phyloP scores from a whole-genome alignment of 1,140 invertebrate species.

The Drosophila sulfurigaster region DNA sequence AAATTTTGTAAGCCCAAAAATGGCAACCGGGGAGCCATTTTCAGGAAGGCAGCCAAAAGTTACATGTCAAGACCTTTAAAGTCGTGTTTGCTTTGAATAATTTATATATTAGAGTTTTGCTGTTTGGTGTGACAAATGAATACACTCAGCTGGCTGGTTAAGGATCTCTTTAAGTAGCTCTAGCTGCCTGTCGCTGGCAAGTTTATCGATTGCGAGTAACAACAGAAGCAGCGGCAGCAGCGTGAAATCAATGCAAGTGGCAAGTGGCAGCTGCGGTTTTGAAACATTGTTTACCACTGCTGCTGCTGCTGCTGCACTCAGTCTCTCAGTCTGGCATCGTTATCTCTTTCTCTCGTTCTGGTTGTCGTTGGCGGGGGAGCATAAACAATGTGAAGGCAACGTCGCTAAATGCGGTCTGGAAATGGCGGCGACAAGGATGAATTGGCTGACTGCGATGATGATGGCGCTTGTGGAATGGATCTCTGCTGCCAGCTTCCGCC shows the following conservation, averaged over 20 bases:
- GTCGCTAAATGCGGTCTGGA: constrained; percentile 42
- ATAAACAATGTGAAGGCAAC: constrained; percentile 55
- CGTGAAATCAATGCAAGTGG: constrained; percentile 70
- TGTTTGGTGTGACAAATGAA: constrained; percentile 72
- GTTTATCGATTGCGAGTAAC: constrained; percentile 30
- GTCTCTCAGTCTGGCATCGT: constrained; percentile 9
- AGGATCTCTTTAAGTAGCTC: constrained; percentile 56
- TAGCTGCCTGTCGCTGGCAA: constrained; percentile 48
- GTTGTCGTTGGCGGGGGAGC: neutral
- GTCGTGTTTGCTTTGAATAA: constrained; percentile 66
- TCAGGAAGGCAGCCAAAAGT: constrained; percentile 1
- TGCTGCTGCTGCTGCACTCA: constrained; percentile 24
- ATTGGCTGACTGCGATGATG: constrained; percentile 27
- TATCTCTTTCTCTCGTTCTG: constrained; percentile 4
- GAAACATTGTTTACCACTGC: constrained; percentile 62
- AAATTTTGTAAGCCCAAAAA: constrained; percentile 68
- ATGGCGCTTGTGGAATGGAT: no score
- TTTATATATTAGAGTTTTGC: constrained; percentile 54
- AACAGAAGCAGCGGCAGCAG: neutral
- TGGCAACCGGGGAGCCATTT: constrained; percentile 60
- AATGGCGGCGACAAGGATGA: constrained; percentile 53
- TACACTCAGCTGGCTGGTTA: constrained; percentile 34
- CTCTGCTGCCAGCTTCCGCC: no score
- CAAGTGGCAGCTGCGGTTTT: constrained; percentile 60
- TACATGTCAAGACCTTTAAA: constrained; percentile 21